Evolutionary conservation across 2,113 vertebrate genomes (phyloP), one percentile per base, ranked within the genome.

Genomic region (Struthio camelus): DNA sequence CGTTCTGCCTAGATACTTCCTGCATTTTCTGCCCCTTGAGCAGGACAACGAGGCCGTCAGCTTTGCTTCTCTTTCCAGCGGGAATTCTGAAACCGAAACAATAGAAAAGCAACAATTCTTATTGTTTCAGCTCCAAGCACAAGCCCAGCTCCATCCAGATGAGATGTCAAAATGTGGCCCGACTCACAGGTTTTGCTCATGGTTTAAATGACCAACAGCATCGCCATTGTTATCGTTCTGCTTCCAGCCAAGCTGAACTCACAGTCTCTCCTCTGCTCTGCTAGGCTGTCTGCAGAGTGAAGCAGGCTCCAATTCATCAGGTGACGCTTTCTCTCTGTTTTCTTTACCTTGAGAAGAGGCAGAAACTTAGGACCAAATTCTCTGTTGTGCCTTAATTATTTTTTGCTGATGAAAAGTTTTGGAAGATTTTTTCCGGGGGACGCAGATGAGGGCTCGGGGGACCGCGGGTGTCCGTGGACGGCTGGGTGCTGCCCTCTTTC

Each of bases 101-200:
- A 12, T 0, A 13, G 6, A 34, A 79, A 19, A 62, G 3, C 46
- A 77, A 4, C 1, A 1, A 23, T 58, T 83, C 42, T 34, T n/a
- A 22, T 14, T 46, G 18, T 0, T 86, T 2, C 14, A 42, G 75
- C 91, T 73, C 59, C 27, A 4, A 0, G 54, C 53, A 30, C 0
- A 0, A 69, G 38, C 48, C 65, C 38, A 67, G 78, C 1, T 0
- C 88, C 1, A 2, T 4, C 56, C 1, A 5, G 27, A 3, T 0
- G 3, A 69, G 85, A 51, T 46, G 86, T 34, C 89, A n/a, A 2
- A 46, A 10, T 0, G 18, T 3, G 38, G 53, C 46, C 19, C 65
- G 32, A 81, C 73, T 72, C 69, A 3, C 34, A 2, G 64, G 78
- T 20, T 51, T 4, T 28, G 76, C 46, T 53, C 2, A 0, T 48